Evolutionary conservation across 2,888 invertebrate genomes (phyloP), one percentile per base, ranked within the genome.

Genomic region (Eupsilia transversa): DNA sequence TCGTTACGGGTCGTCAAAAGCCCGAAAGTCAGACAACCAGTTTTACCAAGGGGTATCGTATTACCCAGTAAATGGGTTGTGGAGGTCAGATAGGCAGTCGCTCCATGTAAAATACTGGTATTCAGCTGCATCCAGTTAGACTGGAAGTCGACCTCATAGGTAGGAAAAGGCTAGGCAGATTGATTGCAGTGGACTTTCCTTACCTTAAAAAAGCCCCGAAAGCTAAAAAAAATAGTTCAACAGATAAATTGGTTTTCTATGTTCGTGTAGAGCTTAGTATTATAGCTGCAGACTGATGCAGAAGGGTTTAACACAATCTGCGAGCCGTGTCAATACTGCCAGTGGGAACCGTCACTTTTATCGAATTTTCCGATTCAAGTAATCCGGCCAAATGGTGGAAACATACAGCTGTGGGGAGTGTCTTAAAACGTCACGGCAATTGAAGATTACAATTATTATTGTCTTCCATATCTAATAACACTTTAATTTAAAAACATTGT

Each of bases 331-430:
- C 82, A 84, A 71, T 77, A 46, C 73, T 54, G 57, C 57, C 49
- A 43, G 3, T 49, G 49, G 23, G 20, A 66, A 46, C 61, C 64
- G 54, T 60, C 72, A 76, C 72, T 87, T 88, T 84, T 86, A 88
- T 86, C 86, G 84, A 89, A 87, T 88, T 89, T 89, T 71, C 87
- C 89, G 84, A 84, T 78, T 81, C 78, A 72, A 64, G 76, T 79
- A 85, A 86, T 86, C 81, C 77, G 64, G 57, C 33, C 59, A 72
- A 80, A 83, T 77, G 70, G 77, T 69, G 68, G 2, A 83, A 77
- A 80, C 69, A 6, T 64, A 80, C 43, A 30, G 56, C 1, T 0
- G 0, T n/a, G 3, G 0, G 12, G 3, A 54, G 27, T 12, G 33
- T 33, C 73, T 56, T 20, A 2, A 66, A 70, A 43, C 41, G 57